Conservation (phyloP, 1,140 invertebrate genomes). For the Uloborus diversus region DNA sequence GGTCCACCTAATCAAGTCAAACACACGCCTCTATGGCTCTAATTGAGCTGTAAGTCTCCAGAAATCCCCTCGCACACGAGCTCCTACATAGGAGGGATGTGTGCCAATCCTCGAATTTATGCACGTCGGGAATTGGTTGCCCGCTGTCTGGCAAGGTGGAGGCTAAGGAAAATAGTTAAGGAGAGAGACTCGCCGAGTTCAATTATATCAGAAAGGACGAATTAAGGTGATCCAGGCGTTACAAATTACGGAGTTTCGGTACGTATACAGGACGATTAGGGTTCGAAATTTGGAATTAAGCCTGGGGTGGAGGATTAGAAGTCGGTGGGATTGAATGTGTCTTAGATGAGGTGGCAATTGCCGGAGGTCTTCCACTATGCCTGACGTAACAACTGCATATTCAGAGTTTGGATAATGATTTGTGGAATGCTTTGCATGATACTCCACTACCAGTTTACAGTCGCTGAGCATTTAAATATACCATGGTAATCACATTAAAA, state of each 20-base stretch:
- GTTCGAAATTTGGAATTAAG: background rate
- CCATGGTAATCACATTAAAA: no score
- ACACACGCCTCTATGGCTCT: background rate
- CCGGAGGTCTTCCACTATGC: no score
- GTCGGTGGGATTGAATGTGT: no score
- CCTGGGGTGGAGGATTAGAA: background rate
- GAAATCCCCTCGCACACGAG: background rate
- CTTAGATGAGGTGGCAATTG: no score
- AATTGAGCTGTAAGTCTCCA: conserved; percentile 15
- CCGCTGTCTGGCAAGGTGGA: background rate
- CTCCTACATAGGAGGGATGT: no score
- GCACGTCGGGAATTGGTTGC: background rate
- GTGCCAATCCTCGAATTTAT: background rate
- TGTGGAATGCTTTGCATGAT: no score
- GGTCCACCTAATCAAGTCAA: background rate
- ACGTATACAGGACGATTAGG: background rate
- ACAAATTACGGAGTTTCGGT: background rate
- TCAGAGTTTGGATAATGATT: no score
- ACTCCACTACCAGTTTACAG: no score
- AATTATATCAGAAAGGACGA: background rate
- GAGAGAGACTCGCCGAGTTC: no score
- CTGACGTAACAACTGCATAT: no score
- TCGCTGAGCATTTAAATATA: no score
- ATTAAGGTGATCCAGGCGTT: background rate
- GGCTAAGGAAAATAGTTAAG: no score